Evolutionary conservation across 2,888 invertebrate species (phyloP).

Genomic region (Eristalis intricaria): DNA sequence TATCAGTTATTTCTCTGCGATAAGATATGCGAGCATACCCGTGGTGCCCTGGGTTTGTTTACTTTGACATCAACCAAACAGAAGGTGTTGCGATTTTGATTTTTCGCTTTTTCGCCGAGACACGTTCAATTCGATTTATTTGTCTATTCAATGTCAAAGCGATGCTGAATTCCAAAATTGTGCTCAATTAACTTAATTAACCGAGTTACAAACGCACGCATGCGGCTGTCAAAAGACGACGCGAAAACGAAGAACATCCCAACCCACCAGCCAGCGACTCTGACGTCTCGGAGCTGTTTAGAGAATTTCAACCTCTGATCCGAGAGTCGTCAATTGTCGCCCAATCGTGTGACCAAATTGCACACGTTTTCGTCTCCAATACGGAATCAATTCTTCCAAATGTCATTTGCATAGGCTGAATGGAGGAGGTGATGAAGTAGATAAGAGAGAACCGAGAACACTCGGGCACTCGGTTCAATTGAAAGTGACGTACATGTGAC

Average conservation of each 20-base stretch:
- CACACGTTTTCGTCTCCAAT: conserved; percentile 9
- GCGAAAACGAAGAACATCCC: not conserved
- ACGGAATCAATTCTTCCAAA: conserved; percentile 27
- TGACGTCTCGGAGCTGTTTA: conserved; percentile 13
- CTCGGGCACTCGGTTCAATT: conserved; percentile 20
- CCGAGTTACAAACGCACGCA: conserved; percentile 1
- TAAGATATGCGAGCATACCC: not conserved
- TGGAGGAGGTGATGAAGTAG: not conserved
- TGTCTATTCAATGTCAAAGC: conserved; percentile 11
- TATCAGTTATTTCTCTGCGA: not conserved
- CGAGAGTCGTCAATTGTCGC: conserved; percentile 21
- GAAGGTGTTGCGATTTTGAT: not conserved
- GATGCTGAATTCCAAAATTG: conserved; percentile 6
- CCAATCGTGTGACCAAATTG: conserved; percentile 14
- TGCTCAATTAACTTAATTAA: conserved; percentile 20
- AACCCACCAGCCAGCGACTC: not conserved
- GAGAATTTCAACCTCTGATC: conserved; percentile 50
- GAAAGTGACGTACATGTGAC: conserved; percentile 17
- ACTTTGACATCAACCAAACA: not conserved
- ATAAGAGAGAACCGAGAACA: not conserved
- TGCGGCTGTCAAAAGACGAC: not conserved
- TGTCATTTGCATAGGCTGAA: conserved; percentile 19
- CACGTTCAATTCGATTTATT: not conserved
- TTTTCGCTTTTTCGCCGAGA: not conserved
- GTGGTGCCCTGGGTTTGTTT: not conserved